Evolutionary conservation across 92 coral and sea anemone species (phyloP).

Genomic region (Palythoa grandiflora): DNA sequence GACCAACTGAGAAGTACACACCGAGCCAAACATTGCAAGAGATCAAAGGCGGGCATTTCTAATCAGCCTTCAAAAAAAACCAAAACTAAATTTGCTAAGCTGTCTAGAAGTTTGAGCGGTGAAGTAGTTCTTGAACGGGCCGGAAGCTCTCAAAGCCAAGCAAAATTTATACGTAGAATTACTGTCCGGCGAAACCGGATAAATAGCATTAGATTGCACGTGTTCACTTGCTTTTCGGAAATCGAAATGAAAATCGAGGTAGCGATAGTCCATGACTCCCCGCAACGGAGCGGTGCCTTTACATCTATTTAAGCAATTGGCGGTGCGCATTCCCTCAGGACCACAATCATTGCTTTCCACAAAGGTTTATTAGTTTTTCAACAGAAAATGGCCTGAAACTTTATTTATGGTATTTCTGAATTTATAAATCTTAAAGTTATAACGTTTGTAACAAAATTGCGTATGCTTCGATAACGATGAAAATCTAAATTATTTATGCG

Average conservation of each 20-base stretch:
- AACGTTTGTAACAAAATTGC: conserved; percentile 38
- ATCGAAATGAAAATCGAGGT: conserved; percentile 10
- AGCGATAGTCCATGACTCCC: conserved; percentile 18
- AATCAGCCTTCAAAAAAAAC: conserved; percentile 48
- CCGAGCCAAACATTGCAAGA: conserved; percentile 49
- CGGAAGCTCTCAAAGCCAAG: conserved; percentile 79
- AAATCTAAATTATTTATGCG: conserved; percentile 35
- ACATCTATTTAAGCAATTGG: conserved; percentile 39
- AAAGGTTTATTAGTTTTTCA: conserved; percentile 30
- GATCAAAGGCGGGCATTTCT: conserved; percentile 78
- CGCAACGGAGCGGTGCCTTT: conserved; percentile 47
- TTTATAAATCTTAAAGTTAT: neutral
- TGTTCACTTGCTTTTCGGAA: conserved; percentile 68
- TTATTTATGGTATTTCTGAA: neutral
- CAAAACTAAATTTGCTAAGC: conserved; percentile 63
- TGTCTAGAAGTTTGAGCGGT: conserved; percentile 70
- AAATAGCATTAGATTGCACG: conserved; percentile 42
- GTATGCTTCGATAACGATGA: conserved; percentile 33
- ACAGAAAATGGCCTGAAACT: conserved; percentile 13
- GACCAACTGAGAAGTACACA: conserved; percentile 39
- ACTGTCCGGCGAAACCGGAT: conserved; percentile 32
- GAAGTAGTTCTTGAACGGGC: conserved; percentile 84
- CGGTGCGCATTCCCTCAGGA: conserved; percentile 24
- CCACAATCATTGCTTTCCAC: neutral
- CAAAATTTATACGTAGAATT: conserved; percentile 48